Evolutionary conservation across 2,113 vertebrate species (phyloP), one percentile per base, ranked within the genome.

Genomic region (Halcyon senegalensis): DNA sequence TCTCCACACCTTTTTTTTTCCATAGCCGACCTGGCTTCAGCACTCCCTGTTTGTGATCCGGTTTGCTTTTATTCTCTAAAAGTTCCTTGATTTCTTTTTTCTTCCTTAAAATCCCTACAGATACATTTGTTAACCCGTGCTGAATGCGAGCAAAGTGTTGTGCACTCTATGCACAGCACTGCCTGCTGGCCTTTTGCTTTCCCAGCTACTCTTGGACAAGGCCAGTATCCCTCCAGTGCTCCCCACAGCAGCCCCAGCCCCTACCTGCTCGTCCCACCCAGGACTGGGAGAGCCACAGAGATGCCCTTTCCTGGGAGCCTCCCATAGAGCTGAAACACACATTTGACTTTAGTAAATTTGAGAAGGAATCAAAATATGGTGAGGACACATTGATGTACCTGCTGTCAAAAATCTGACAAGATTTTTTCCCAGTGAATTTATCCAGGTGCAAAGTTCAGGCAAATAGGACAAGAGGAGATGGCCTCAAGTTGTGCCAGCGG

Each of bases 1-100:
- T 98, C 98, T 98, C 98, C 98, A 98, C 0, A 28, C 51, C 27
- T 12, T 11, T 41, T 41, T 11, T 41, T 13, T 13, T 41, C 41
- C 41, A 41, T 41, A 13, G 41, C 11, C 41, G 41, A 41, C 41
- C 41, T 5, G 48, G 48, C 23, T 23, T 23, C 48, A 50, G 48
- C 48, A 50, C 48, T 50, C 23, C 11, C 23, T 19, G 8, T 23
- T 48, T 48, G 48, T 20, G 10, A 48, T 48, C 18, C 19, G 10
- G 5, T 48, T 48, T 50, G 48, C 11, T 53, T 53, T 53, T 53
- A 25, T 27, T 53, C 51, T 53, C 25, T 13, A 43, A 30, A 16
- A 44, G 20, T 31, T 17, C 16, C 6, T 62, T 6, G 2, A 3
- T 1, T 37, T 72, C 5, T 33, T 23, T 10, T 25, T 33, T 24